These are phyloP conservation scores for Hydrophis major DNA, from an alignment of 2,797 vertebrate genomes.

Conservation along the genomic window DNA sequence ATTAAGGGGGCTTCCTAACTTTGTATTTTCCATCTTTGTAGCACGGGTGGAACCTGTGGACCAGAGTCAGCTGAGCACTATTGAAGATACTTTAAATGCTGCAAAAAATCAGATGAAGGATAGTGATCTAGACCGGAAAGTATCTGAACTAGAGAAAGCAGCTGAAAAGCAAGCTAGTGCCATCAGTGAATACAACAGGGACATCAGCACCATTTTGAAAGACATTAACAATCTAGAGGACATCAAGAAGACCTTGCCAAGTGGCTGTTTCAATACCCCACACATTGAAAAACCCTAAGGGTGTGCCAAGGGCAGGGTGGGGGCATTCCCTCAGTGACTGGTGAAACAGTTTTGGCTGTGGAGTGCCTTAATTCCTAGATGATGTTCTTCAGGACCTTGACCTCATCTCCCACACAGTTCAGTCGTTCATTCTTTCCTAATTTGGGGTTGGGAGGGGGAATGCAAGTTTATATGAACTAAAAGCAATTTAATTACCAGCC, in stretches of 20 bases:
- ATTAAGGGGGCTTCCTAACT: not conserved
- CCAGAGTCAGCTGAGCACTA: constrained; percentile 87
- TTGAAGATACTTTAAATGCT: constrained; percentile 83
- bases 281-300: constrained; percentile 89
- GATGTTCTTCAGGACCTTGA: constrained; percentile 64
- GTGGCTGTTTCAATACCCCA: constrained; percentile 95
- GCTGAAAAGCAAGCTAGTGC: constrained; percentile 86
- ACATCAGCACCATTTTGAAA: constrained; percentile 88
- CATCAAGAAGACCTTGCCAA: constrained; percentile 91
- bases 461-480: constrained; percentile 62
- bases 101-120: constrained; percentile 87
- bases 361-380: constrained; percentile 71
- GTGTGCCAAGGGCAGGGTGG: constrained; percentile 43
- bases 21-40: constrained; percentile 57
- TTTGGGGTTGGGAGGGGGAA: constrained; percentile 58
- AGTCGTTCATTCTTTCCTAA: constrained; percentile 62
- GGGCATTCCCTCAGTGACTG: constrained; percentile 38
- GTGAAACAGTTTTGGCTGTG: constrained; percentile 58
- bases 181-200: constrained; percentile 86
- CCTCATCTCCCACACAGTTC: constrained; percentile 63
- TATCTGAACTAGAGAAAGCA: constrained; percentile 84
- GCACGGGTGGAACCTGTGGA: constrained; percentile 94
- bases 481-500: constrained; percentile 66
- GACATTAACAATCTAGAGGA: constrained; percentile 95
- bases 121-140: constrained; percentile 85